Percentiles rank a stretch among this genome's conserved stretches.
phyloP scores from a whole-genome alignment of 2,888 invertebrate genomes.

The Himalopsyche tibetana region DNA sequence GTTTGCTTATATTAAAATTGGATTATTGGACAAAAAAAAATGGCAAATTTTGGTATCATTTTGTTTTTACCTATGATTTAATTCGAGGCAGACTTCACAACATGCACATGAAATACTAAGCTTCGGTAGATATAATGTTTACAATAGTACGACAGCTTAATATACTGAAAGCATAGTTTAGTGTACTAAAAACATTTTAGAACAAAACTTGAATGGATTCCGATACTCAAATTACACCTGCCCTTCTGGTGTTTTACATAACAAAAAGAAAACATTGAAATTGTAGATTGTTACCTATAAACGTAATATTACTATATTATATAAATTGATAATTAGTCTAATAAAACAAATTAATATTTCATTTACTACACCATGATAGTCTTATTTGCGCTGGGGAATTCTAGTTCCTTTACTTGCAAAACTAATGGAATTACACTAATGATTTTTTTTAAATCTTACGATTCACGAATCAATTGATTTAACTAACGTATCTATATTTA shows the following conservation, averaged over 20 bases:
- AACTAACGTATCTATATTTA: slow-evolving; percentile 35
- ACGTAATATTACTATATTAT: not conserved
- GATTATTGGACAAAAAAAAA: slow-evolving; percentile 37
- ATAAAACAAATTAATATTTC: slow-evolving; percentile 10
- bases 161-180: slow-evolving; percentile 31
- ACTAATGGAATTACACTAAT: slow-evolving; percentile 40
- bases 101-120: slow-evolving; percentile 47
- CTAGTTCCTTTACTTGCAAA: slow-evolving; percentile 41
- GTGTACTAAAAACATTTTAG: slow-evolving; percentile 19
- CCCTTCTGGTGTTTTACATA: not conserved
- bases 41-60: slow-evolving; percentile 39
- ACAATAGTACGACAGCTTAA: slow-evolving; percentile 29
- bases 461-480: slow-evolving; percentile 34
- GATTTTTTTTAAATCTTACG: not conserved
- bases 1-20: slow-evolving; percentile 37
- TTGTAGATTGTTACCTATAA: not conserved
- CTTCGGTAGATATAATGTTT: slow-evolving; percentile 27
- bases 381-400: slow-evolving; percentile 41
- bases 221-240: not conserved
- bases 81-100: slow-evolving; percentile 45
- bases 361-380: slow-evolving; percentile 33
- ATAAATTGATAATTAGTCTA: slow-evolving; percentile 37
- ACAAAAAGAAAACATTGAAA: not conserved
- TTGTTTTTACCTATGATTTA: slow-evolving; percentile 21
- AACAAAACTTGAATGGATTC: not conserved